Evolutionary conservation across 2,888 invertebrate genomes (phyloP), one percentile per base, ranked within the genome.

Genomic region (Girardia tigrina): DNA sequence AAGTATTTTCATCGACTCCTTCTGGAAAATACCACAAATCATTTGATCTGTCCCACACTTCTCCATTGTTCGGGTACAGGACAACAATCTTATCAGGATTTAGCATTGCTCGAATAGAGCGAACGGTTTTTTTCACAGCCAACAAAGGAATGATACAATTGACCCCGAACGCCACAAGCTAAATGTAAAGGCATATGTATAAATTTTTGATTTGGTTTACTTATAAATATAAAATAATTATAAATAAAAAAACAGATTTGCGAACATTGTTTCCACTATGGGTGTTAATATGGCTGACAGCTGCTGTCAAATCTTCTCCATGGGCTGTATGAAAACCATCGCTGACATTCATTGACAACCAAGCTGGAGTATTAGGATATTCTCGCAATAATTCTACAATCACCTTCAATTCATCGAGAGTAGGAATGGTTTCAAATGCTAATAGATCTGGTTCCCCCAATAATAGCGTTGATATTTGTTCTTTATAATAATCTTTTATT

Each of bases 51-150:
- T 36, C 16, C 36, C 8, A 91, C 81, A 87, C 88, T 84, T 91
- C 91, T 74, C 94, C 94, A 80, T 91, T 92, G 83, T 94, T 94
- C 1, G 94, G 93, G 85, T 94, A 94, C 28, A 90, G 91, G 76
- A 94, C 88, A 75, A 93, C 86, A 8, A 80, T 79, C 88, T 78
- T 89, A 82, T 70, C 85, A 85, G 78, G 73, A 16, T 78, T 56
- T n/a, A 80, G 70, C 1, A 77, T 56, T 28, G 79, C 76, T n/a
- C 83, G 36, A 36, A 36, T 36, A 12, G 8, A 12, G 36, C 36
- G 16, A 8, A 36, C 36, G 12, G 36, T 36, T 12, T 36, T 16
- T 16, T 36, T 36, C 8, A 36, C 36, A 4, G 90, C 88, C 80
- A 87, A 85, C 78, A 86, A 82, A 0, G 91, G 90, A 77, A 88